Evolutionary conservation across 2,113 vertebrate species (phyloP), one percentile per base, ranked within the genome.

Genomic region (Nyctereutes procyonoides): DNA sequence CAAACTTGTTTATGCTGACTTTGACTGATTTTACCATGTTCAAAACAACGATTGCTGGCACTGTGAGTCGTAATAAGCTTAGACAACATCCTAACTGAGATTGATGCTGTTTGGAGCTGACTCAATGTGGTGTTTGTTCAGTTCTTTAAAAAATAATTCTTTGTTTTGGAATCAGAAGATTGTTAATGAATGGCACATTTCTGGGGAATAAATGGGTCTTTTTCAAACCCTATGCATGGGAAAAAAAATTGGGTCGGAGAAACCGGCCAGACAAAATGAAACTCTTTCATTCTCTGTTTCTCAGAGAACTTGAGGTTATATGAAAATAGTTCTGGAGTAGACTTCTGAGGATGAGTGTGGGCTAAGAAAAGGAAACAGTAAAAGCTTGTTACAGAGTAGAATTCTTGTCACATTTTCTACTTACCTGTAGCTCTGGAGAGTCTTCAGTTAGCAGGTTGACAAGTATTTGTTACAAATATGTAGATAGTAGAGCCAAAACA

Each of bases 121-220:
- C 67, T 91, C 93, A 81, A 10, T 91, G 8, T 88, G 51, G 74
- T 32, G 5, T 79, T 95, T 69, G 17, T 95, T 88, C 35, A 83
- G 0, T 79, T 77, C 13, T 67, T 77, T 79, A 63, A 93, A 90
- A 84, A 81, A 62, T 71, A 86, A 56, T 77, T 71, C 38, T 58
- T 92, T 86, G 10, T 80, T 96, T 96, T 91, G 24, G 51, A 84
- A 86, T 63, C 67, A 51, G 63, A n/a, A 81, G 9, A 63, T 92
- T 77, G 88, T 87, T 93, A 88, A 96, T 82, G 77, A 96, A 62
- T 90, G 55, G 38, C 74, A 22, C 76, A 77, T 56, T 74, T 91
- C 38, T 60, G 63, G 60, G 51, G 30, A 85, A 67, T 93, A 91
- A 96, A 88, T 76, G 93, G 43, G 9, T 60, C 48, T 73, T 93